A percentile compares a stretch with the other conserved stretches of the same genome.
These are phyloP conservation scores for Antheraea assamensis DNA, from an alignment of 2,888 invertebrate species.

Conservation along the genomic window DNA sequence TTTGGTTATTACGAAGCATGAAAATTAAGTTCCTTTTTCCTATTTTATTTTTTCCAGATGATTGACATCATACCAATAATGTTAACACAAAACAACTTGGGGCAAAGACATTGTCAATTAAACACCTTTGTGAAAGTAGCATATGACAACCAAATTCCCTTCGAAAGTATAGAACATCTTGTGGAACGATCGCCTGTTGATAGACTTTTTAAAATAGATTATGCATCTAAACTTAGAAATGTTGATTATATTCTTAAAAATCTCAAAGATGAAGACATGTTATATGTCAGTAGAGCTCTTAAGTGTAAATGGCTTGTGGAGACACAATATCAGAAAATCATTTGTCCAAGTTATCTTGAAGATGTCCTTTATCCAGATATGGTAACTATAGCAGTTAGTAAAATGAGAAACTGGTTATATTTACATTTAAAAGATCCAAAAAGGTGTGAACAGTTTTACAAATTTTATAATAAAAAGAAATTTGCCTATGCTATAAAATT, in stretches of 20 bases:
- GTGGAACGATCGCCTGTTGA: conserved; percentile 51
- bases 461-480: conserved; percentile 29
- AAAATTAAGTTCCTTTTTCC: background rate
- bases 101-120: conserved; percentile 49
- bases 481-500: conserved; percentile 34
- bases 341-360: conserved; percentile 59
- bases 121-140: conserved; percentile 47
- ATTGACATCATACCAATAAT: conserved; percentile 37
- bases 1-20: too few relatives aligned
- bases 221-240: conserved; percentile 53
- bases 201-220: conserved; percentile 60
- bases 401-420: conserved; percentile 33
- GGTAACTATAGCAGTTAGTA: conserved; percentile 48
- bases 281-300: conserved; percentile 61
- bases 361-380: conserved; percentile 54
- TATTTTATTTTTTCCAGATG: conserved; percentile 34
- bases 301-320: conserved; percentile 58
- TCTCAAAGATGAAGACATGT: conserved; percentile 59
- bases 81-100: conserved; percentile 49
- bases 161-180: conserved; percentile 25
- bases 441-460: conserved; percentile 34
- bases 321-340: conserved; percentile 40
- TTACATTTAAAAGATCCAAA: conserved; percentile 29
- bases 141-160: conserved; percentile 18
- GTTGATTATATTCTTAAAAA: conserved; percentile 53